Base-by-base conservation (phyloP, 2,797 vertebrate genomes). In the Acanthurus lineatus region DNA sequence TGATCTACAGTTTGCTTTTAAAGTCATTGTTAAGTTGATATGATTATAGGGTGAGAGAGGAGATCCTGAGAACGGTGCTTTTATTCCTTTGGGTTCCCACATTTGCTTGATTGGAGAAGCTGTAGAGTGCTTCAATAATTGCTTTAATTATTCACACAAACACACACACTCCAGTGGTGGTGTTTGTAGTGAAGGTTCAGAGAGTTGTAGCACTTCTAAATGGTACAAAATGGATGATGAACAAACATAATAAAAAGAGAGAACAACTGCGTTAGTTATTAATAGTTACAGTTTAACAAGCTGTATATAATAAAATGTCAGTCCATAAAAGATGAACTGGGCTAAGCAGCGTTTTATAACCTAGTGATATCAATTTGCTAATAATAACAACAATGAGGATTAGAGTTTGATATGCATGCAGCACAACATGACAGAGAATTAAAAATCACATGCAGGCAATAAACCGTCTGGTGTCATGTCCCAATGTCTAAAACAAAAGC, bases 131-230 rank as follows among this genome's bases (percentile, higher is more conserved):
- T 64, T 68, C 7, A 25, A 25, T 25, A 25, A 25, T 25, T 25
- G 25, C 42, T 56, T 85, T 67, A 87, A 84, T 90, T 81, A 86
- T 88, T 79, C 69, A 88, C 40, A 54, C 49, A 71, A 25, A 42
- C 32, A 77, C 64, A 52, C n/a, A 71, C 19, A 69, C 64, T 40
- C 16, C 22, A 52, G 38, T 62, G 22, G 3, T 75, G 40, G 51
- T 49, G 22, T 69, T 77, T 79, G 56, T 58, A 49, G 54, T 76
- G 51, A 47, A 69, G 40, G 66, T 70, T 78, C 22, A 0, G 57
- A 81, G 60, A 77, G 76, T 82, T 77, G 77, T 56, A 81, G 45
- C 32, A 12, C 16, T 44, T 71, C 52, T 80, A 78, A 78, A 61
- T 12, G 16, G 60, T 59, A 35, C 62, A 77, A 81, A 45, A 77